phyloP scores from a whole-genome alignment of 2,888 invertebrate genomes.

The Leptodirus hochenwartii region DNA sequence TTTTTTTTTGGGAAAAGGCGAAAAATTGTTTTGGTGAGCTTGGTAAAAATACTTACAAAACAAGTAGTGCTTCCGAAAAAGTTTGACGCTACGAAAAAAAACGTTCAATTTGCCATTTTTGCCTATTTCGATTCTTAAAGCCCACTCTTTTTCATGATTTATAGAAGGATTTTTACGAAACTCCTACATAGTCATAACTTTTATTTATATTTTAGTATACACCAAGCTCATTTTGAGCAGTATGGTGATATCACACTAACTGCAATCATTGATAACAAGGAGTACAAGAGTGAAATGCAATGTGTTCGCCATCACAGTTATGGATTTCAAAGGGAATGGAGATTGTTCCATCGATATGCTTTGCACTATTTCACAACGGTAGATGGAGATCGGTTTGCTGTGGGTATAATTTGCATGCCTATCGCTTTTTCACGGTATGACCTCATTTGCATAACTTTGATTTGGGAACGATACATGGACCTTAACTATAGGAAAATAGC shows the following conservation, averaged over 20 bases:
- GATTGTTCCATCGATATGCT: constrained; percentile 45
- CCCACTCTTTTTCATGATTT: too few relatives aligned
- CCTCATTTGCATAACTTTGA: too few relatives aligned
- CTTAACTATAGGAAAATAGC: neutral
- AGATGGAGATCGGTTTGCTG: constrained; percentile 48
- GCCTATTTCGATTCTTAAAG: too few relatives aligned
- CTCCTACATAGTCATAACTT: too few relatives aligned
- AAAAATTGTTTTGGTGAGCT: too few relatives aligned
- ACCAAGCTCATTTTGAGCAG: constrained; percentile 63
- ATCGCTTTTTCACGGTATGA: constrained; percentile 38
- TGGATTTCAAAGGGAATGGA: constrained; percentile 44
- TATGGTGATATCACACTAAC: constrained; percentile 41
- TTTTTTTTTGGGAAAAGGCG: too few relatives aligned
- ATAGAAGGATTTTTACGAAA: too few relatives aligned
- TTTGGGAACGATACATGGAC: neutral
- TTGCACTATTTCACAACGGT: constrained; percentile 49
- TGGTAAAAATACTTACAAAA: too few relatives aligned
- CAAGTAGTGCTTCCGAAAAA: too few relatives aligned
- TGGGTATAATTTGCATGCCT: constrained; percentile 43
- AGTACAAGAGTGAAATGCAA: constrained; percentile 32
- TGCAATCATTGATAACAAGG: constrained; percentile 32
- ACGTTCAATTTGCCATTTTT: too few relatives aligned
- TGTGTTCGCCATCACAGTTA: constrained; percentile 52
- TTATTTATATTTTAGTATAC: constrained; percentile 40
- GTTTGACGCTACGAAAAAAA: too few relatives aligned